A percentile compares a stretch with the other conserved stretches of the same genome.
phyloP scores from a whole-genome alignment of 2,888 invertebrate genomes.

The Opisthograptis luteolata region DNA sequence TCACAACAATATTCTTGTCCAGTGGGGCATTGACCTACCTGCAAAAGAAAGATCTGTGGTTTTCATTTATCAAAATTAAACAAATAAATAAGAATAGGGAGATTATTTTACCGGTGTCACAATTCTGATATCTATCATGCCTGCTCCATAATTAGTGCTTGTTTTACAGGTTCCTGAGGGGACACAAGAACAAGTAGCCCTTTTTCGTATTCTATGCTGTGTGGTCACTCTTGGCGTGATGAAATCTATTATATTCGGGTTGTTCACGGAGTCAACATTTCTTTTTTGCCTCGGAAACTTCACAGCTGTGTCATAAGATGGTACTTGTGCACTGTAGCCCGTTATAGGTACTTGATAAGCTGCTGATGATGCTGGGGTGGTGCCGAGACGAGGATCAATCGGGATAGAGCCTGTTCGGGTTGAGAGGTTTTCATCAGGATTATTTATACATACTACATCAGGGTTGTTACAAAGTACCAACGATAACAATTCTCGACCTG shows the following conservation, averaged over 20 bases:
- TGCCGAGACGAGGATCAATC: constrained; percentile 78
- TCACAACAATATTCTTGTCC: constrained; percentile 77
- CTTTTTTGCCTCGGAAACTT: constrained; percentile 71
- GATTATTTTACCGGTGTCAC: constrained; percentile 81
- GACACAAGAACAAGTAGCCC: constrained; percentile 72
- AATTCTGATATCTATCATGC: constrained; percentile 85
- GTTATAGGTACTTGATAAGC: constrained; percentile 58
- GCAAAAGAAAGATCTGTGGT: neutral
- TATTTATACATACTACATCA: constrained; percentile 73
- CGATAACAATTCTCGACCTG: constrained; percentile 64
- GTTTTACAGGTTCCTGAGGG: constrained; percentile 64
- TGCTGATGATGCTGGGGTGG: constrained; percentile 64
- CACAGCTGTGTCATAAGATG: constrained; percentile 63
- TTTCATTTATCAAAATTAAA: neutral
- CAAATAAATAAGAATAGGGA: neutral
- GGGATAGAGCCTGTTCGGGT: constrained; percentile 65
- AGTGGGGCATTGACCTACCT: constrained; percentile 56
- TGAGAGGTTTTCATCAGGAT: constrained; percentile 66
- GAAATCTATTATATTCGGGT: constrained; percentile 37
- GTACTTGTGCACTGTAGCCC: constrained; percentile 63
- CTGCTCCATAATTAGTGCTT: constrained; percentile 72
- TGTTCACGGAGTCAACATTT: constrained; percentile 38
- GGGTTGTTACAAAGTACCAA: constrained; percentile 73
- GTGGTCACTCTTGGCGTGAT: constrained; percentile 27
- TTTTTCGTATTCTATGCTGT: constrained; percentile 61